Conservation (phyloP, 2,888 invertebrate genomes). For the Plusia festucae region DNA sequence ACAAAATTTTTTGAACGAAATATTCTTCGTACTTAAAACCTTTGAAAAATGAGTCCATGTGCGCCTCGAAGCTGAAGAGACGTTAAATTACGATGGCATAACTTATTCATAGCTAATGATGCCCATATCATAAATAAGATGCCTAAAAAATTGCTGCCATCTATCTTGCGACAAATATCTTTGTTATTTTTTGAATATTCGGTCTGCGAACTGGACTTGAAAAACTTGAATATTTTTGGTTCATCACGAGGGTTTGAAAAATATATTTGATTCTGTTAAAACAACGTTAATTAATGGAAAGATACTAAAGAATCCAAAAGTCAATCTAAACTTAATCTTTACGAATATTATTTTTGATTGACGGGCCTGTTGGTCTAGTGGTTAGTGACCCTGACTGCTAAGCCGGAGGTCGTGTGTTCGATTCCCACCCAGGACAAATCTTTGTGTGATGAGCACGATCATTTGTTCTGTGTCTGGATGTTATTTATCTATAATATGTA, state of each 20-base stretch:
- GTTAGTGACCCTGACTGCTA: too few species aligned
- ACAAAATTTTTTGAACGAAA: neutral
- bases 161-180: neutral
- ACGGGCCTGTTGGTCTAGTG: too few species aligned
- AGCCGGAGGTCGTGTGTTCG: too few species aligned
- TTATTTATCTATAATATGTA: too few species aligned
- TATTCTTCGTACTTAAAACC: conserved; percentile 4
- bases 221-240: neutral
- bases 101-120: conserved; percentile 2
- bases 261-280: too few species aligned
- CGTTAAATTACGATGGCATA: conserved; percentile 2
- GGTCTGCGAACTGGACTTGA: neutral
- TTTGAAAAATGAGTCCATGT: conserved; percentile 16
- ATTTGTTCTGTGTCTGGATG: too few species aligned
- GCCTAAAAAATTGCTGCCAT: conserved; percentile 1
- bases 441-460: too few species aligned
- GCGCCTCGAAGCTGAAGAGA: conserved; percentile 2
- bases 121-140: conserved; percentile 4
- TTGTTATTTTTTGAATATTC: conserved; percentile 4
- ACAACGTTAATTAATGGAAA: neutral
- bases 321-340: too few species aligned
- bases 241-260: too few species aligned
- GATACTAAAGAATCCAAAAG: neutral
- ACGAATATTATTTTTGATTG: too few species aligned
- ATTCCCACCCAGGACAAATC: too few species aligned